Percentiles rank a stretch among this genome's conserved stretches.
Evolutionary conservation across 2,113 vertebrate species (phyloP).

Genomic region (Conger conger): DNA sequence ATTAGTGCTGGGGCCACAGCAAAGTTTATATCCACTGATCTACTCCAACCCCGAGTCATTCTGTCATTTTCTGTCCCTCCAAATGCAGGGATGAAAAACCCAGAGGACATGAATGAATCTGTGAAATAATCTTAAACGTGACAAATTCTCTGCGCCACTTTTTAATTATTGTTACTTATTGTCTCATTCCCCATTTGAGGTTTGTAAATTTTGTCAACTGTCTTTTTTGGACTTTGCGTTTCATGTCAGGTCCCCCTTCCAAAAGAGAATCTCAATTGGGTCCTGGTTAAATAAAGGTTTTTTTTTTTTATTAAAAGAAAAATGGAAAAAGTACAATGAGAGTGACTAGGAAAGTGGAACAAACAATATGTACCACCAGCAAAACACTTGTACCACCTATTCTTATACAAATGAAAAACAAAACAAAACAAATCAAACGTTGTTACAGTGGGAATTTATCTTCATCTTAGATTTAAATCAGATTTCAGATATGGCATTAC

Average conservation of each 20-base stretch:
- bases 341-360: not conserved
- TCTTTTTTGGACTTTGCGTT: too few relatives aligned
- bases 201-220: too few relatives aligned
- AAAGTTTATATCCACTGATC: not conserved
- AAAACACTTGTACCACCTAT: not conserved
- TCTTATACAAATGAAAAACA: not conserved
- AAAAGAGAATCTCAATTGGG: too few relatives aligned
- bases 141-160: too few relatives aligned
- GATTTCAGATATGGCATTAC: not conserved
- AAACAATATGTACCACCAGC: not conserved
- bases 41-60: not conserved
- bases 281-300: too few relatives aligned
- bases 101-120: too few relatives aligned
- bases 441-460: not conserved
- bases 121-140: too few relatives aligned
- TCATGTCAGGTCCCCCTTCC: too few relatives aligned
- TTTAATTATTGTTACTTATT: too few relatives aligned
- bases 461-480: not conserved
- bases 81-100: not conserved
- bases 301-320: too few relatives aligned
- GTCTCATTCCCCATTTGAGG: too few relatives aligned
- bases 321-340: too few relatives aligned
- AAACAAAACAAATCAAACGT: not conserved
- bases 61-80: not conserved
- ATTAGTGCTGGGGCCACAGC: not conserved